Base-by-base conservation (phyloP, 2,113 vertebrate species). In the Cyprinodon tularosa region DNA sequence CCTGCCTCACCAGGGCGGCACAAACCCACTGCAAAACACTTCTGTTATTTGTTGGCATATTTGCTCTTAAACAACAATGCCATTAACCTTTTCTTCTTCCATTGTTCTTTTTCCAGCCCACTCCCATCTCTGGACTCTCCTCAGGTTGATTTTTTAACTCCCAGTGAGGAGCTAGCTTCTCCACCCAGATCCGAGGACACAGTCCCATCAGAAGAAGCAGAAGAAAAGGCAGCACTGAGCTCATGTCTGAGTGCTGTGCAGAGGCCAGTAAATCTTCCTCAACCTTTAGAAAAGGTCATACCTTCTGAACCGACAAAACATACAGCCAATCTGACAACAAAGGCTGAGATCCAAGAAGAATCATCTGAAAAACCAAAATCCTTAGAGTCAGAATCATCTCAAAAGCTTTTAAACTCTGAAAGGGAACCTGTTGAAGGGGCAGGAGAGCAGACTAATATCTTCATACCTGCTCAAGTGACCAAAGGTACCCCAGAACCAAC, bases 61-160 rank as follows among this genome's bases (percentile, higher is more conserved):
- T 65, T 88, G 67, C 61, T 84, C 57, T 83, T 72, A 88, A 89
- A 82, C 71, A 81, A 83, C 76, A 77, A 71, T 17, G 65, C 60
- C 71, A 71, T 67, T 66, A 73, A 78, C 71, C 48, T 60, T 66
- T 57, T 84, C 62, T 70, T 84, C 17, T 83, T 72, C 3, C 74
- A 29, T 78, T 85, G 71, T 81, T 84, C 85, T 86, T 89, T 68
- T 78, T 72, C 15, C 80, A 95, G 94, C 87, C 85, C 91, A 45
- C 80, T 94, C 80, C 88, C 88, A 68, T 88, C 81, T 61, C 80
- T 94, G 82, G 89, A 91, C 61, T 94, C 88, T 74, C 91, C 93
- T 82, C 85, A 92, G 53, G 78, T 74, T 38, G 92, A 92, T 79
- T 93, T 93, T 89, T 50, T 71, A 15, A 93, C 88, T 63, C 91